These are phyloP conservation scores for Nothura maculosa DNA, from an alignment of 2,797 vertebrate genomes.

Conservation along the genomic window DNA sequence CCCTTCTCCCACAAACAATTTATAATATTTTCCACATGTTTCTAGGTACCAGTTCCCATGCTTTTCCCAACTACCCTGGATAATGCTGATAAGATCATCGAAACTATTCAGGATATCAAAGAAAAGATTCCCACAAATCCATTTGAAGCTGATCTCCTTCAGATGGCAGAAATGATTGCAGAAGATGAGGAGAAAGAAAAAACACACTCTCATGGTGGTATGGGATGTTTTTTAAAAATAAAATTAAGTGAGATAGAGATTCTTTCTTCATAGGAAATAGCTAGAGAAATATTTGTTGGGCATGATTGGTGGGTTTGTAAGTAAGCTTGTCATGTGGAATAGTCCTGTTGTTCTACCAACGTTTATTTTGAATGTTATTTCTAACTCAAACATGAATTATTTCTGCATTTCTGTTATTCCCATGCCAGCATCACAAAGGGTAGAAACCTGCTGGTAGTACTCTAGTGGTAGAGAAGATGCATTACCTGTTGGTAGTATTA, in stretches of 20 bases:
- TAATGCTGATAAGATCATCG: conserved; percentile 88
- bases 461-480: background rate
- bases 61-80: conserved; percentile 90
- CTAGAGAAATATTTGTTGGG: background rate
- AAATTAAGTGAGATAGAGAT: background rate
- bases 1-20: background rate
- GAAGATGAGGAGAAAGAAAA: conserved; percentile 90
- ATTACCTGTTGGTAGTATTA: background rate
- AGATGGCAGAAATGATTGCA: conserved; percentile 97
- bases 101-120: conserved; percentile 92
- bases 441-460: background rate
- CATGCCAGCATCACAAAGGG: background rate
- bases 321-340: background rate
- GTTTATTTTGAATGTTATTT: background rate
- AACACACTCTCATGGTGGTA: conserved; percentile 86
- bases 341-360: background rate
- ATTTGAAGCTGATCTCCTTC: conserved; percentile 94
- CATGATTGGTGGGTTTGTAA: background rate
- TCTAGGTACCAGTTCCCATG: conserved; percentile 94
- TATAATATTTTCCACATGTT: background rate
- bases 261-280: background rate
- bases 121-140: conserved; percentile 92
- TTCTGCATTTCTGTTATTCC: background rate
- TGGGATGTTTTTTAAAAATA: conserved; percentile 19
- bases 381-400: background rate